phyloP scores from a whole-genome alignment of 2,888 invertebrate species.

The Lepidocyrtoides sp. region DNA sequence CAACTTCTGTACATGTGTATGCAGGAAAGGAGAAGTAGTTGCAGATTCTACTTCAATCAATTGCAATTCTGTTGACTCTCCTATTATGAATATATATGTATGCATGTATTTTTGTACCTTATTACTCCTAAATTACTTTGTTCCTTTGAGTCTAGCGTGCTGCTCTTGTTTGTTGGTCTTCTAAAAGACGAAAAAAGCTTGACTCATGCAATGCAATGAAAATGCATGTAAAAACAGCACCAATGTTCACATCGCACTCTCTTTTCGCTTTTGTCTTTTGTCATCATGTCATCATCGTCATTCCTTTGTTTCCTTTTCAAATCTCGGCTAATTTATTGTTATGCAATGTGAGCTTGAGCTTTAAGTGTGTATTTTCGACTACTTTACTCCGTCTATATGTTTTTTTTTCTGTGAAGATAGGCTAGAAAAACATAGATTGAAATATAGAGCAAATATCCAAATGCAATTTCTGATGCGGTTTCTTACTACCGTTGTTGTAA shows the following conservation, averaged over 20 bases:
- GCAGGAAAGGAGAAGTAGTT: too few relatives aligned
- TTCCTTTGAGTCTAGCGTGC: neutral
- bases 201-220: neutral
- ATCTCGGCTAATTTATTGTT: conserved; percentile 41
- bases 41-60: neutral
- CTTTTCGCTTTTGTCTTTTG: conserved; percentile 37
- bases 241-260: conserved; percentile 15
- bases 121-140: neutral
- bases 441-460: too few relatives aligned
- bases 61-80: too few relatives aligned
- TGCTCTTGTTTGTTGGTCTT: neutral
- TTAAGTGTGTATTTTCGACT: neutral
- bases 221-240: neutral
- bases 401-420: too few relatives aligned
- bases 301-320: conserved; percentile 36
- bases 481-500: too few relatives aligned
- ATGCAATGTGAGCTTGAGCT: conserved; percentile 26
- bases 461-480: neutral
- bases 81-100: too few relatives aligned
- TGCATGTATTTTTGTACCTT: too few relatives aligned
- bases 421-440: too few relatives aligned
- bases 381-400: too few relatives aligned
- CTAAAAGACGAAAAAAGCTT: neutral
- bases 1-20: too few relatives aligned
- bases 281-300: conserved; percentile 5